Base-by-base conservation (phyloP, 2,113 vertebrate species). In the Oplegnathus fasciatus region DNA sequence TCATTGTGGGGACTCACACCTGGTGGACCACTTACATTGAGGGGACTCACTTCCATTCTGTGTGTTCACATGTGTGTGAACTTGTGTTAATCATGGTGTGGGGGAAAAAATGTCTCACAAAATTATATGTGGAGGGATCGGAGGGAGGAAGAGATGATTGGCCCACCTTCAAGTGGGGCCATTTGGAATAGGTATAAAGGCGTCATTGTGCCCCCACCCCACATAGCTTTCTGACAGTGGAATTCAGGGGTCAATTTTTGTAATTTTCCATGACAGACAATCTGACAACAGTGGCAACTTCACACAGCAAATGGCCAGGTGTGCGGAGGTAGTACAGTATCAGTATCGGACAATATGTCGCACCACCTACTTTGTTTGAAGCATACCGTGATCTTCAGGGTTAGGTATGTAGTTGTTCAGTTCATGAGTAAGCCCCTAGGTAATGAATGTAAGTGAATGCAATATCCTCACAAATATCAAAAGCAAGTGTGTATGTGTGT, bases 381-480 rank as follows among this genome's bases (percentile, higher is more conserved):
- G 13, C 42, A 75, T n/a, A 58, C 37, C 60, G 52, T 30, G 30
- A 42, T 26, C 57, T 83, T 42, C n/a, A 14, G 18, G 46, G 18
- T 54, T 69, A 20, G 30, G 30, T 44, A n/a, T 11, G 17, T 9
- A 14, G 42, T 34, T 48, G 22, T 8, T 76, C 15, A 26, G 8
- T 54, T 71, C 57, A 50, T 24, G 32, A 52, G 37, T 48, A 40
- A 28, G 17, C 64, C 7, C 40, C 7, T n/a, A 20, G 11, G 57
- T 75, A 32, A 66, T 32, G 9, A 66, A 64, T 79, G 18, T 22
- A 18, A 37, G 7, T 46, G 30, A 60, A 44, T 74, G n/a, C 32
- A 77, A 8, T 26, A 28, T 60, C 28, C 32, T 65, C 24, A 58
- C 37, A n/a, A n/a, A 54, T 42, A 82, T 72, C 32, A 50, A 86